These are phyloP conservation scores for Macaria notata DNA, from an alignment of 2,888 invertebrate species.

Conservation along the genomic window DNA sequence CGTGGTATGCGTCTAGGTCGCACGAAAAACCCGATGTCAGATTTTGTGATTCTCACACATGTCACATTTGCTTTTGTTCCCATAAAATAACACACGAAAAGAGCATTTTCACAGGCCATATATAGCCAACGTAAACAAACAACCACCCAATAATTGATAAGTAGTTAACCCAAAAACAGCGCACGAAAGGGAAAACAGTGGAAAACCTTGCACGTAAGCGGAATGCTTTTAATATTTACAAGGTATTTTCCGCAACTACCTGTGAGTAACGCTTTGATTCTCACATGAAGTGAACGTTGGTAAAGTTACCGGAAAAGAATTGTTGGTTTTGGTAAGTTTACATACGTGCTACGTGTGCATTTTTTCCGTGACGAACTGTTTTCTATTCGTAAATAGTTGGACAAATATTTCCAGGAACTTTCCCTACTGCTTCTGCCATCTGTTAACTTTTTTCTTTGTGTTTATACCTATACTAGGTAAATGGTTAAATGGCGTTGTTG, in stretches of 20 bases:
- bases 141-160: slow-evolving; percentile 22
- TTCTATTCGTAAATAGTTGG: neutral
- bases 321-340: slow-evolving; percentile 16
- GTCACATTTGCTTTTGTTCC: no score
- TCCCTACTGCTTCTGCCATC: no score
- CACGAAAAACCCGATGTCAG: no score
- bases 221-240: slow-evolving; percentile 60
- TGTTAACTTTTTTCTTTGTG: no score
- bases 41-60: no score
- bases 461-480: no score
- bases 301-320: slow-evolving; percentile 32
- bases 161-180: slow-evolving; percentile 38
- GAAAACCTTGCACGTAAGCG: slow-evolving; percentile 43
- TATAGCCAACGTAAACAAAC: no score
- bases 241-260: slow-evolving; percentile 56
- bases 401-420: no score
- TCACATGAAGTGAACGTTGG: slow-evolving; percentile 42
- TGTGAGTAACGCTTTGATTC: slow-evolving; percentile 51
- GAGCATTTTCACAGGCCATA: no score
- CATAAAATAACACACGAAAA: no score
- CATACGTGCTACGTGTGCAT: neutral
- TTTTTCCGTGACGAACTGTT: neutral
- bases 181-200: slow-evolving; percentile 44
- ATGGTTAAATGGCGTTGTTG: no score
- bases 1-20: no score